These are phyloP conservation scores for Sphaerophoria taeniata DNA, from an alignment of 2,888 invertebrate genomes.

Conservation along the genomic window DNA sequence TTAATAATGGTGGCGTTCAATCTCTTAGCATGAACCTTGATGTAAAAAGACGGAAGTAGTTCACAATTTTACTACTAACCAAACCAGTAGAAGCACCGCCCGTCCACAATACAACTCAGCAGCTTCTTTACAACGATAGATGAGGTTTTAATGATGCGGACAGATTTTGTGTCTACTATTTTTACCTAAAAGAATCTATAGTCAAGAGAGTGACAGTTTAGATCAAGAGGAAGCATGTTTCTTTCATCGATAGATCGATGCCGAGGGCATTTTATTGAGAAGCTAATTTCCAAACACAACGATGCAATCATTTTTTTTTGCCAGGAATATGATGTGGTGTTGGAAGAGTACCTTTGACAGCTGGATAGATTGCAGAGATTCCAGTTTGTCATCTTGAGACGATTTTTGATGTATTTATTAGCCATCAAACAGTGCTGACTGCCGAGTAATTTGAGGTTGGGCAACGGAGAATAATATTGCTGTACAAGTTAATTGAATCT, in stretches of 20 bases:
- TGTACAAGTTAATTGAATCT: constrained; percentile 42
- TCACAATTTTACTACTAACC: constrained; percentile 4
- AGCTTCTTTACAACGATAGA: constrained; percentile 61
- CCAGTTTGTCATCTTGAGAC: constrained; percentile 48
- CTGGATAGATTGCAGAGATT: constrained; percentile 22
- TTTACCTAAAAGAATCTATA: not conserved
- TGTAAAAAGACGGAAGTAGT: constrained; percentile 51
- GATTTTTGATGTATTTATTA: constrained; percentile 63
- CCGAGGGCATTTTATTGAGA: constrained; percentile 55
- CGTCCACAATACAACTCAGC: constrained; percentile 7
- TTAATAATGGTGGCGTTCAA: constrained; percentile 59
- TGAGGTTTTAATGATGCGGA: constrained; percentile 67
- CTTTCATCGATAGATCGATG: constrained; percentile 4
- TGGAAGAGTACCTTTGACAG: not conserved
- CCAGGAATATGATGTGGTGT: constrained; percentile 13
- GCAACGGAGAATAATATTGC: not conserved
- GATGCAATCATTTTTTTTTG: constrained; percentile 37
- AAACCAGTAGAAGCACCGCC: not conserved
- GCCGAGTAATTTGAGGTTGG: not conserved
- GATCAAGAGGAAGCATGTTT: too few species aligned
- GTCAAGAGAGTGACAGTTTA: too few species aligned
- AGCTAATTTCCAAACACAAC: constrained; percentile 67
- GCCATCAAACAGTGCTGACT: constrained; percentile 7
- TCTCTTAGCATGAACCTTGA: constrained; percentile 41
- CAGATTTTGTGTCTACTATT: constrained; percentile 51